Percentiles rank a stretch among this genome's conserved stretches.
These are phyloP conservation scores for Nycticebus coucang DNA, from an alignment of 2,113 vertebrate species.

Conservation along the genomic window DNA sequence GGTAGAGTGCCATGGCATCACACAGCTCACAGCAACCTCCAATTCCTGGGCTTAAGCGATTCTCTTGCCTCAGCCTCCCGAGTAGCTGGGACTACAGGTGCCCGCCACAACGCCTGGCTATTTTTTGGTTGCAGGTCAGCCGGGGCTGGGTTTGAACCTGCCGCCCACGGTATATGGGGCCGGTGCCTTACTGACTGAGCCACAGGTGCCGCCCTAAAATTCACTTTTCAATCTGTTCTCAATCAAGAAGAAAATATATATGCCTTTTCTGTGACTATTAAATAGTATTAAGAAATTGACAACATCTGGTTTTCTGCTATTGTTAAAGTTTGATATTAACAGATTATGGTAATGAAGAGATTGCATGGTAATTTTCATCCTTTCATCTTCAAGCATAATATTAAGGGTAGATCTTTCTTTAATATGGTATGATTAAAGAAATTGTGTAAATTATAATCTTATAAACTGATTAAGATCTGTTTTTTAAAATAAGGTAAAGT, in stretches of 20 bases:
- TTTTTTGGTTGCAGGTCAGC: too few species aligned
- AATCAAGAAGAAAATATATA: not conserved
- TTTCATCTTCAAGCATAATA: not conserved
- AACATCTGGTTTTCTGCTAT: not conserved
- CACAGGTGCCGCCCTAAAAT: too few species aligned
- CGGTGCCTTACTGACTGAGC: too few species aligned
- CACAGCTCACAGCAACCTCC: too few species aligned
- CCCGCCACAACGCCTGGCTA: too few species aligned
- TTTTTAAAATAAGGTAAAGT: not conserved
- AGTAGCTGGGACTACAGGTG: too few species aligned
- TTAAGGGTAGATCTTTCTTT: not conserved
- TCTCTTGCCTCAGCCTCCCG: too few species aligned
- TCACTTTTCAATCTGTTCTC: slow-evolving; percentile 13
- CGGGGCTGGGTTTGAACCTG: too few species aligned
- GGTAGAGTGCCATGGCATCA: too few species aligned
- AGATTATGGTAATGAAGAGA: not conserved
- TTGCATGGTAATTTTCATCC: not conserved
- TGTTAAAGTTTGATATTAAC: not conserved
- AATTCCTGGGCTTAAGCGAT: too few species aligned
- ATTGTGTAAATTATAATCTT: not conserved
- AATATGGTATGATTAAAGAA: not conserved
- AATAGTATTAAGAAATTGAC: too few species aligned
- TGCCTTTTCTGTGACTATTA: not conserved
- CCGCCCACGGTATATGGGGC: too few species aligned
- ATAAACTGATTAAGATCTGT: not conserved